Conservation (phyloP, 2,113 vertebrate species). For the Tautogolabrus adspersus region DNA sequence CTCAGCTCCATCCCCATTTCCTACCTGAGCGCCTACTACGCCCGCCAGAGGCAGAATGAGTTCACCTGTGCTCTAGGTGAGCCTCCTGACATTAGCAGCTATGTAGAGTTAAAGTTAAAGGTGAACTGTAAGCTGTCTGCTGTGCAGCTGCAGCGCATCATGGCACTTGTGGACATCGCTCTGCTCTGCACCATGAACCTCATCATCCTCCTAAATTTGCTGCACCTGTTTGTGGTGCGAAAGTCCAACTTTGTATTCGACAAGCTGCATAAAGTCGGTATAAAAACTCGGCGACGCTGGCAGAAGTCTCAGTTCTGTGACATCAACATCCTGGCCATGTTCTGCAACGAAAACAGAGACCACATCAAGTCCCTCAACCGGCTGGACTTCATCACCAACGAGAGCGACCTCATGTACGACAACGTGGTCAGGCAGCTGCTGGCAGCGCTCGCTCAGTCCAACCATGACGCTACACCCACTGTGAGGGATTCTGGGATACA, state of each 20-base stretch:
- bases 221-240: constrained; percentile 97
- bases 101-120: constrained; percentile 85
- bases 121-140: constrained; percentile 97
- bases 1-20: constrained; percentile 96
- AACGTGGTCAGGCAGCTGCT: constrained; percentile 98
- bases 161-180: constrained; percentile 93
- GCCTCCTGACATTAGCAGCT: constrained; percentile 90
- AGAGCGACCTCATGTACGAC: constrained; percentile 99
- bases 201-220: constrained; percentile 94
- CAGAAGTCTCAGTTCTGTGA: constrained; percentile 99
- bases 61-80: constrained; percentile 95
- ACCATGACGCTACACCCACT: constrained; percentile 95
- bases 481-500: constrained; percentile 94
- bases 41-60: constrained; percentile 96
- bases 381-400: constrained; percentile 98
- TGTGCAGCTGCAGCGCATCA: constrained; percentile 97
- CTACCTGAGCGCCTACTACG: constrained; percentile 96
- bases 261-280: constrained; percentile 98
- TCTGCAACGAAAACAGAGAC: constrained; percentile 98
- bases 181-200: constrained; percentile 97
- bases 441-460: constrained; percentile 96
- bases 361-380: constrained; percentile 99
- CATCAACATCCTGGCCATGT: constrained; percentile 99
- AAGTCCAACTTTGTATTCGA: constrained; percentile 99
- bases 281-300: constrained; percentile 96